Percentiles rank a stretch among this genome's conserved stretches.
Conservation (phyloP, 2,888 invertebrate species). For the Heteromyza rotundicornis region DNA sequence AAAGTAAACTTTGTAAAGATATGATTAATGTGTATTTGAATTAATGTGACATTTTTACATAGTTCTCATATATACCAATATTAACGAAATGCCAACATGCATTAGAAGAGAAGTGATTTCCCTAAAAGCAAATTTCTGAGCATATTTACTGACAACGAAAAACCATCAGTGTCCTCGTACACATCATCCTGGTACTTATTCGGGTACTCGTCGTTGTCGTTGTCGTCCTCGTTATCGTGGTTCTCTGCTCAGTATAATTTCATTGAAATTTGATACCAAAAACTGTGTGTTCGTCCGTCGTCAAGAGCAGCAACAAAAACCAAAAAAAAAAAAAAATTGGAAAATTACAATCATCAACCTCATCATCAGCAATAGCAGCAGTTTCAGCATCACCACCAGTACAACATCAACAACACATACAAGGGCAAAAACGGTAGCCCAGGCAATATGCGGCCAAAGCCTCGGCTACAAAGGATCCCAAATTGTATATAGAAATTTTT, state of each 20-base stretch:
- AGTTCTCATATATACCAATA: too few relatives aligned
- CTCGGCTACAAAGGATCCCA: neutral
- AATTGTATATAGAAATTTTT: too few relatives aligned
- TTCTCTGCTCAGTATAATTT: conserved; percentile 46
- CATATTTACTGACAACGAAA: too few relatives aligned
- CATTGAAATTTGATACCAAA: conserved; percentile 55
- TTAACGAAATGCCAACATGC: neutral
- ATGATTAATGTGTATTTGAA: neutral
- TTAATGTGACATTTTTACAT: too few relatives aligned
- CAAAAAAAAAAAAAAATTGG: neutral
- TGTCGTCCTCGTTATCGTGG: too few relatives aligned
- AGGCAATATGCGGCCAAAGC: conserved; percentile 14
- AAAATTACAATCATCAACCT: neutral
- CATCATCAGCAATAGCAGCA: too few relatives aligned
- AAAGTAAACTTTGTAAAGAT: neutral
- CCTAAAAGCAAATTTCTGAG: neutral
- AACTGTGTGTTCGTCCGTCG: conserved; percentile 34
- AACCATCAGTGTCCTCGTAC: neutral
- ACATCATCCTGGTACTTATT: neutral
- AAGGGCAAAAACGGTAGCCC: conserved; percentile 36
- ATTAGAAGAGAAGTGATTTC: neutral
- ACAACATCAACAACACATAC: conserved; percentile 50
- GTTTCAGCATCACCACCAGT: conserved; percentile 36
- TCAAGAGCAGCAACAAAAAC: conserved; percentile 30
- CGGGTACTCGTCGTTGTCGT: neutral